Evolutionary conservation across 2,797 vertebrate species (phyloP), one percentile per base, ranked within the genome.

Genomic region (Phalloptychus januarius): DNA sequence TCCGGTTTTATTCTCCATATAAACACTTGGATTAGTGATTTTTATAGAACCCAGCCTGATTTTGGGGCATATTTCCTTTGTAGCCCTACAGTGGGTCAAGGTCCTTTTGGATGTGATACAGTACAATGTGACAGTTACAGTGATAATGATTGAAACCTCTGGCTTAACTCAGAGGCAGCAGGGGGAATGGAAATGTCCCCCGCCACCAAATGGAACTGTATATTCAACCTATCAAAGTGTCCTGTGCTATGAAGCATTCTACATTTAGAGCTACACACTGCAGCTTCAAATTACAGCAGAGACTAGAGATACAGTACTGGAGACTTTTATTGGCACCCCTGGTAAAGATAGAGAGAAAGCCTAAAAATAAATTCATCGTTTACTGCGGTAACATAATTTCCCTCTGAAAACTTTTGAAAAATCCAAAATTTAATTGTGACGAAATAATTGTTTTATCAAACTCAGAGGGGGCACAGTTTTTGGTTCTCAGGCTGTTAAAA

Each of bases 201-300:
- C 78, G 81, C 86, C 84, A 81, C 82, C 80, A 83, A 90, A 89
- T 87, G 79, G 81, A 81, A 87, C 85, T 18, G 82, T 91, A 89
- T 90, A 92, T 93, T 81, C 78, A 83, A 76, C 79, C 82, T 86
- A 88, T 93, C 74, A 90, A 92, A 83, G 79, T 92, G 92, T 90
- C 90, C 73, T 2, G 75, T 63, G 63, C 74, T 72, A 79, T 65
- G 79, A 87, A 85, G 74, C 69, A 77, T 78, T 84, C 36, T 5
- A 48, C 50, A 5, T 83, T 91, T 76, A 85, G 82, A 85, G 83
- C 88, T 81, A 91, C 83, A 83, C 86, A 79, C 84, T 81, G 81
- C 54, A 72, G 61, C 52, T 63, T 78, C n/a, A 76, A 71, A 77
- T 80, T 50, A 77, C 67, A n/a, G 28, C 38, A 33, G 45, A 82